These are phyloP conservation scores for Setipinna tenuifilis DNA, from an alignment of 2,797 vertebrate species.

Conservation along the genomic window DNA sequence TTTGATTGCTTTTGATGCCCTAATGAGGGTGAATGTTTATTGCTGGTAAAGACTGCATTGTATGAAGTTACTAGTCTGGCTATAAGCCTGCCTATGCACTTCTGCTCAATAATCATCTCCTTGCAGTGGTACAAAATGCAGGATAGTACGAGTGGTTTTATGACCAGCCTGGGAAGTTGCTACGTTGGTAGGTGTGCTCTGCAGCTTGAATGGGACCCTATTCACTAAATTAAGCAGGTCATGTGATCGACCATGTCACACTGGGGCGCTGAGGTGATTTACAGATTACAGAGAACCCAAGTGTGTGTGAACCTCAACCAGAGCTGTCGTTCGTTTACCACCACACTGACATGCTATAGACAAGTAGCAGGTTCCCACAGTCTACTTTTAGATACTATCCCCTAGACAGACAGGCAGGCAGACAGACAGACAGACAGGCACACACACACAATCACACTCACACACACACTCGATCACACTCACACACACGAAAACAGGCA, in stretches of 20 bases:
- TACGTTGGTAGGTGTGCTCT: neutral
- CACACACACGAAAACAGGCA: neutral
- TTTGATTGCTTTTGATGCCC: no score
- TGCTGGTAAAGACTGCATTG: no score
- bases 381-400: constrained; percentile 5
- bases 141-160: no score
- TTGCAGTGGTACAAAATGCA: no score
- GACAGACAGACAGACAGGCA: neutral
- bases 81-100: no score
- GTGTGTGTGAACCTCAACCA: constrained; percentile 5
- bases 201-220: constrained; percentile 50
- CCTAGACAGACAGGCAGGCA: neutral
- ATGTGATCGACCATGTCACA: neutral
- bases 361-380: neutral
- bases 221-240: constrained; percentile 61
- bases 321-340: neutral
- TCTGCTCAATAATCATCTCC: no score
- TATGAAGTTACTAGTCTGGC: neutral
- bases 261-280: neutral
- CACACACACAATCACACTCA: neutral
- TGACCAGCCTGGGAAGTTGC: neutral
- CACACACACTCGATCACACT: neutral
- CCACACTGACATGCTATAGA: neutral
- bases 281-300: neutral
- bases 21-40: no score